Conservation (phyloP, 2,888 invertebrate species). For the Hypercompe scribonia region DNA sequence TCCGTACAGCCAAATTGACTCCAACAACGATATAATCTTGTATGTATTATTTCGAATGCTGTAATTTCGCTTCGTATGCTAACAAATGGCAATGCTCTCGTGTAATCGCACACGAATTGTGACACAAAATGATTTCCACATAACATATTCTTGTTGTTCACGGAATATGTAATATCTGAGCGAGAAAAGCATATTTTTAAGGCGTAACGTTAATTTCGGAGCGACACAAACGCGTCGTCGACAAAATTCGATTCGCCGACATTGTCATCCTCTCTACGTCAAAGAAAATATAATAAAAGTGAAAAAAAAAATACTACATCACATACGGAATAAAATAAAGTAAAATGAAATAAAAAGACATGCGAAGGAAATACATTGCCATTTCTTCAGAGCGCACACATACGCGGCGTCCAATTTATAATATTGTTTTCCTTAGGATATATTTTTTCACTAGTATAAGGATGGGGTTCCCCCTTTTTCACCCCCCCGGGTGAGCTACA, state of each 20-base stretch:
- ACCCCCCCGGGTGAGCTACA: slow-evolving; percentile 51
- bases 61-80: neutral
- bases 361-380: slow-evolving; percentile 72
- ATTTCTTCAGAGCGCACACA: slow-evolving; percentile 67
- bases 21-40: neutral
- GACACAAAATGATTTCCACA: slow-evolving; percentile 41
- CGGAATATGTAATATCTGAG: slow-evolving; percentile 28
- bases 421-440: slow-evolving; percentile 86
- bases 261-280: slow-evolving; percentile 55
- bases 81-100: neutral
- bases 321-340: slow-evolving; percentile 79
- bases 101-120: slow-evolving; percentile 25
- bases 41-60: neutral
- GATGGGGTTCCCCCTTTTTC: slow-evolving; percentile 48
- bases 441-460: slow-evolving; percentile 85
- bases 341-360: slow-evolving; percentile 81
- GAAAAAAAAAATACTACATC: slow-evolving; percentile 75
- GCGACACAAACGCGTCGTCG: slow-evolving; percentile 37
- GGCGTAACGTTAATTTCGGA: slow-evolving; percentile 46
- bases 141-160: slow-evolving; percentile 30
- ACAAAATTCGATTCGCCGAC: slow-evolving; percentile 52
- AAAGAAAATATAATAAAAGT: slow-evolving; percentile 73
- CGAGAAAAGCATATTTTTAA: slow-evolving; percentile 49
- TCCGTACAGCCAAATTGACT: neutral
- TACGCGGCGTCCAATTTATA: slow-evolving; percentile 81